phyloP scores from a whole-genome alignment of 2,797 vertebrate species.

The Loriculus beryllinus region DNA sequence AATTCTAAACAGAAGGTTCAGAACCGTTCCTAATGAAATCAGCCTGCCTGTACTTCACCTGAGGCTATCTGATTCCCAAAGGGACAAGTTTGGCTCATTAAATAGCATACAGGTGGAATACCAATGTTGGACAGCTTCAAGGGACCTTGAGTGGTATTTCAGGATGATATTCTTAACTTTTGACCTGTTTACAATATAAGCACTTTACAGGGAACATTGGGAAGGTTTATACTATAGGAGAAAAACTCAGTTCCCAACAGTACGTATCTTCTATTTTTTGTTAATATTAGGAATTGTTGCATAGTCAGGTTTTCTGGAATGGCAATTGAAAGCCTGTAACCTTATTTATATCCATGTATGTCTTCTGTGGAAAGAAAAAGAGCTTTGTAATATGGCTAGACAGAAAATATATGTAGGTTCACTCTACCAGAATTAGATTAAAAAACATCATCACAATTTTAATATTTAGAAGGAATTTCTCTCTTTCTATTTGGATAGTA shows the following conservation, averaged over 20 bases:
- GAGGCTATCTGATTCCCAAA: background rate
- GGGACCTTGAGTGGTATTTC: background rate
- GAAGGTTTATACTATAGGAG: background rate
- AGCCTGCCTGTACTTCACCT: conserved; percentile 26
- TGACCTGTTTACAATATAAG: background rate
- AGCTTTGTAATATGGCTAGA: background rate
- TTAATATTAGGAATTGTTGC: background rate
- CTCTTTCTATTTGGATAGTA: background rate
- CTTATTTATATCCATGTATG: background rate
- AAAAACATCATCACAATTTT: background rate
- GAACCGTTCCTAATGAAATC: conserved; percentile 24
- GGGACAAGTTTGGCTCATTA: background rate
- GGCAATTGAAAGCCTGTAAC: background rate
- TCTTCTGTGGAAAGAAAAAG: background rate
- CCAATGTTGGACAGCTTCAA: background rate
- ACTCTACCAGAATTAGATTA: conserved; percentile 16
- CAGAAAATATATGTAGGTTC: background rate
- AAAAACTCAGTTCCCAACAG: background rate
- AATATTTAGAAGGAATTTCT: conserved; percentile 27
- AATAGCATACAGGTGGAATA: background rate
- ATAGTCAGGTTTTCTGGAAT: conserved; percentile 12
- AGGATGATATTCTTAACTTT: background rate
- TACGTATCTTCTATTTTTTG: conserved; percentile 6
- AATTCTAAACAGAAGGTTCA: background rate
- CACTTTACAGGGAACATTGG: background rate